Evolutionary conservation across 2,113 vertebrate genomes (phyloP).

Genomic region (Tachysurus vachellii): DNA sequence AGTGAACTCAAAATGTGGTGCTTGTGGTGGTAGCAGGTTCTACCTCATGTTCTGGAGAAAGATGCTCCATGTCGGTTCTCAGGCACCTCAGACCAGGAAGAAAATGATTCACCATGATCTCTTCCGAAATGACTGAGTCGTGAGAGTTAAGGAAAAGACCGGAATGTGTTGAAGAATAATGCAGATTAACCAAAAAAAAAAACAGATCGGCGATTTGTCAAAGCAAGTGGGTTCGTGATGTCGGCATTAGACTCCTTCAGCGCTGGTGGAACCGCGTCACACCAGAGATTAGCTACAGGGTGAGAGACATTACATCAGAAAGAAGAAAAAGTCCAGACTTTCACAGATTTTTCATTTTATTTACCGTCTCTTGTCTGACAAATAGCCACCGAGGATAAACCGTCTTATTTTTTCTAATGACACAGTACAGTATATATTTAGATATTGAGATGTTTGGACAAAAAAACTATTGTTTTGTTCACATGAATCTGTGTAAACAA

Average conservation of each 20-base stretch:
- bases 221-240: background rate
- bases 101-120: slow-evolving; percentile 98
- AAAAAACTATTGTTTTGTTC: too few species aligned
- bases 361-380: too few species aligned
- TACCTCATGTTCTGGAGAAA: slow-evolving; percentile 98
- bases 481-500: too few species aligned
- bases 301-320: too few species aligned
- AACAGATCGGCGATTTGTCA: background rate
- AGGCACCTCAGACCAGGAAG: slow-evolving; percentile 95
- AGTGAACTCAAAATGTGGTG: background rate
- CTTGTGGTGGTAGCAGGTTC: background rate
- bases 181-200: background rate
- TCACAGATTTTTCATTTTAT: too few species aligned
- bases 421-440: too few species aligned
- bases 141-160: slow-evolving; percentile 72
- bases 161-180: background rate
- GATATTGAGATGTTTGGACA: too few species aligned
- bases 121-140: slow-evolving; percentile 92
- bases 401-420: too few species aligned
- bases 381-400: too few species aligned
- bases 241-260: background rate
- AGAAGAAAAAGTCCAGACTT: too few species aligned
- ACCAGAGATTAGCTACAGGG: too few species aligned
- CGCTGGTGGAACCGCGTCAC: too few species aligned
- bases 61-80: slow-evolving; percentile 93